Evolutionary conservation across 1,140 invertebrate species (phyloP).

Genomic region (Bombus vancouverensis): DNA sequence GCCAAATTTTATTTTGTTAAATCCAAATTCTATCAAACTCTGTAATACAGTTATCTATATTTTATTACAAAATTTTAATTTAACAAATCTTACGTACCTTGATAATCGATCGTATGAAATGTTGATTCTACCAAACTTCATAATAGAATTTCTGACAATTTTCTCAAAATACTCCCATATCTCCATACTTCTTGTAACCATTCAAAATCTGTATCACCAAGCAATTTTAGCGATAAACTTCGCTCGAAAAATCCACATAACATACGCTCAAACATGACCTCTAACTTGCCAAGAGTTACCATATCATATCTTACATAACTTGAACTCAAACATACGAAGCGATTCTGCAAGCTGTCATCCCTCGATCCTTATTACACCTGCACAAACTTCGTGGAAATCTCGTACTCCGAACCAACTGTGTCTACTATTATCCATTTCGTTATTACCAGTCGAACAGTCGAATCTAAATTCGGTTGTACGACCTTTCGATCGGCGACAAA

Average conservation of each 20-base stretch:
- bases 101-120: too few relatives aligned
- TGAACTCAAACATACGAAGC: neutral
- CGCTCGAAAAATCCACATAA: neutral
- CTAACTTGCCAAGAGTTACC: neutral
- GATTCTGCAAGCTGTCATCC: neutral
- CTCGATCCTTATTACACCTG: neutral
- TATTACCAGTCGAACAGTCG: conserved; percentile 41
- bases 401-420: neutral
- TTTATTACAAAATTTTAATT: too few relatives aligned
- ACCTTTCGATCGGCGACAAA: conserved; percentile 41
- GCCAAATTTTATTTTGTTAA: too few relatives aligned
- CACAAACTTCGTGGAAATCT: neutral
- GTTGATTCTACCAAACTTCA: too few relatives aligned
- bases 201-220: neutral
- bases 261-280: neutral
- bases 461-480: conserved; percentile 53
- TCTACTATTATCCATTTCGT: conserved; percentile 19
- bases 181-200: neutral
- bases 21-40: too few relatives aligned
- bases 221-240: neutral
- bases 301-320: neutral
- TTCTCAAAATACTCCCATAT: too few relatives aligned
- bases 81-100: too few relatives aligned
- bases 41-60: too few relatives aligned
- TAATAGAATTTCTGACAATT: too few relatives aligned